These are phyloP conservation scores for Calycopis cecrops DNA, from an alignment of 1,140 invertebrate species.

Conservation along the genomic window DNA sequence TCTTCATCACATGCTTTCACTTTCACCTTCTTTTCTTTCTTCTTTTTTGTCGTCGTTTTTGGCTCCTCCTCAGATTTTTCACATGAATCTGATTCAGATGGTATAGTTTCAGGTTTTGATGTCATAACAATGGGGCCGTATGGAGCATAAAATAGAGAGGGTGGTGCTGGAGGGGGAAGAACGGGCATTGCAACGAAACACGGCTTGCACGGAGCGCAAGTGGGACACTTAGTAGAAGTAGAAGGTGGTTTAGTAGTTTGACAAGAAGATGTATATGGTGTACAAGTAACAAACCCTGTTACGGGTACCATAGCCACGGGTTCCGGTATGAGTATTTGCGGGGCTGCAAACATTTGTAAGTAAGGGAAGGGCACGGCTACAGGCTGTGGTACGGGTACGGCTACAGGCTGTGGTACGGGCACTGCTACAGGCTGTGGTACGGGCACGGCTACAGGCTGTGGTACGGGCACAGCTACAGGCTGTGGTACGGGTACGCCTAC, in stretches of 20 bases:
- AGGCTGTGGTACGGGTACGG: background rate
- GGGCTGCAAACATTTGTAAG: constrained; percentile 4
- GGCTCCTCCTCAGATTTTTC: no score
- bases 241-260: constrained; percentile 11
- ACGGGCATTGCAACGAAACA: no score
- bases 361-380: constrained; percentile 19
- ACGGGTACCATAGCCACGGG: constrained; percentile 15
- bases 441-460: constrained; percentile 19
- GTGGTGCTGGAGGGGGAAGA: no score
- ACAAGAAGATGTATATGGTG: no score
- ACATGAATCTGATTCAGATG: no score
- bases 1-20: no score
- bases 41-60: no score
- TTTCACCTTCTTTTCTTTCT: no score
- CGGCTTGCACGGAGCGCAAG: constrained; percentile 11
- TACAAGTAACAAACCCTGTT: background rate
- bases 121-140: no score
- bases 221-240: constrained; percentile 19
- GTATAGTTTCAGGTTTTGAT: no score
- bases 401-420: background rate
- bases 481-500: constrained; percentile 10
- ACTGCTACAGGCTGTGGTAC: background rate
- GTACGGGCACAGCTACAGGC: constrained; percentile 6
- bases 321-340: constrained; percentile 19
- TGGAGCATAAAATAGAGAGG: no score